These are phyloP conservation scores for Pocillopora grandis DNA, from an alignment of 92 coral and sea anemone genomes.

Conservation along the genomic window DNA sequence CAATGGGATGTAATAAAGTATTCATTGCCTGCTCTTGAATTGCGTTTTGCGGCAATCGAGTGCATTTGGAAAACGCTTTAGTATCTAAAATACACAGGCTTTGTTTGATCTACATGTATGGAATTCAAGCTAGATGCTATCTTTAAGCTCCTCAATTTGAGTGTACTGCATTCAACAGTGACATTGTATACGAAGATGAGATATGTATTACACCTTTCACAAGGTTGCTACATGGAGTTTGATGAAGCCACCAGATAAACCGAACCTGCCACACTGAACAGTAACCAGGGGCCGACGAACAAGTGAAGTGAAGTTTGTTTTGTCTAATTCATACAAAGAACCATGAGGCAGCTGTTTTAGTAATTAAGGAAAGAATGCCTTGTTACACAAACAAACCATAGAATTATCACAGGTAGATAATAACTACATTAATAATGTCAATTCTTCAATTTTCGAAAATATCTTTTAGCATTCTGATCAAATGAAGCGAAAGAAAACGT, in stretches of 20 bases:
- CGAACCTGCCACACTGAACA: not conserved
- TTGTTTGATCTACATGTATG: constrained; percentile 43
- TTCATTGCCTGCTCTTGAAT: not conserved
- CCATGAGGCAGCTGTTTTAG: constrained; percentile 59
- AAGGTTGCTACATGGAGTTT: not conserved
- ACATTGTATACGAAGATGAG: constrained; percentile 5
- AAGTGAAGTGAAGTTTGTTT: not conserved
- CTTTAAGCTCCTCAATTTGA: constrained; percentile 12
- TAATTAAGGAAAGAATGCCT: constrained; percentile 52
- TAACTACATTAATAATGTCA: constrained; percentile 51
- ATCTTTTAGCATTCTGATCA: constrained; percentile 12
- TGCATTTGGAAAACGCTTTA: constrained; percentile 46
- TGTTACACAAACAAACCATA: constrained; percentile 78
- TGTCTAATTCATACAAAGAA: not conserved
- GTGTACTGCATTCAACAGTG: constrained; percentile 12
- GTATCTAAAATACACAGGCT: not conserved
- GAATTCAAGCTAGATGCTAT: constrained; percentile 52
- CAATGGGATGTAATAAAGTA: not conserved
- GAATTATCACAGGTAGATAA: constrained; percentile 67
- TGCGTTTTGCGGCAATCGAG: not conserved
- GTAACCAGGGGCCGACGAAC: too few relatives aligned
- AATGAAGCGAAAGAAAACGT: constrained; percentile 10
- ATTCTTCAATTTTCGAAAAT: not conserved
- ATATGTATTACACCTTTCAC: not conserved
- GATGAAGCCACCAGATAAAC: constrained; percentile 2